Base-by-base conservation (phyloP, 2,797 vertebrate genomes). In the Xyrichtys novacula region DNA sequence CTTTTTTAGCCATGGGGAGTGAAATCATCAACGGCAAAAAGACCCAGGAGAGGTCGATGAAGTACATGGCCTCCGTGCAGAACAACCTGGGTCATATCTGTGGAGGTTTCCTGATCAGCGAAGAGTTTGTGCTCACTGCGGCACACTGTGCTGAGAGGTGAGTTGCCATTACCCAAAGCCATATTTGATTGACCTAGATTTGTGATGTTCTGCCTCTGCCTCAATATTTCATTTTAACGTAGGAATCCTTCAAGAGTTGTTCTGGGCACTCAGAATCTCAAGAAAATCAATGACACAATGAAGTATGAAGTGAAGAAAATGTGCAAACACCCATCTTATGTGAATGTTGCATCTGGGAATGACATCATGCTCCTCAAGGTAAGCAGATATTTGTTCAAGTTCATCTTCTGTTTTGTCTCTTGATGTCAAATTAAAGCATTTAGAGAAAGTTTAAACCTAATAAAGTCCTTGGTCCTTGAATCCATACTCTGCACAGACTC, bases 11-110 rank as follows among this genome's bases (percentile, higher is more conserved):
- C 53, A 19, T 61, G 62, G 59, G 78, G 60, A 47, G 38, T 49
- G 52, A 68, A 47, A 79, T 85, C 38, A 67, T 84, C 53, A 29
- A 81, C 1, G 84, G 77, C 2, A 20, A 40, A 49, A 54, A 40
- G 32, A 25, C 49, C 26, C 17, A 36, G 7, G 0, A 31, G 8
- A 65, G 28, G 12, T 19, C 48, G 52, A 55, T 88, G 85, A 36
- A 56, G 77, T 91, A 89, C 66, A 92, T 92, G 90, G 91, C 80
- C 43, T 92, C 91, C 4, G 49, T 91, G 43, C 90, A 91, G 38
- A 17, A 1, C 1, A 5, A 60, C 0, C 4, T 3, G 0, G 2
- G 6, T 3, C 91, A 89, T 23, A 2, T 1, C 1, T 91, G 91
- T 46, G 88, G 89, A 6, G 89, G 91, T 29, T 90, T 92, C 39